phyloP scores from a whole-genome alignment of 2,113 vertebrate genomes.

The Hemibagrus wyckioides region DNA sequence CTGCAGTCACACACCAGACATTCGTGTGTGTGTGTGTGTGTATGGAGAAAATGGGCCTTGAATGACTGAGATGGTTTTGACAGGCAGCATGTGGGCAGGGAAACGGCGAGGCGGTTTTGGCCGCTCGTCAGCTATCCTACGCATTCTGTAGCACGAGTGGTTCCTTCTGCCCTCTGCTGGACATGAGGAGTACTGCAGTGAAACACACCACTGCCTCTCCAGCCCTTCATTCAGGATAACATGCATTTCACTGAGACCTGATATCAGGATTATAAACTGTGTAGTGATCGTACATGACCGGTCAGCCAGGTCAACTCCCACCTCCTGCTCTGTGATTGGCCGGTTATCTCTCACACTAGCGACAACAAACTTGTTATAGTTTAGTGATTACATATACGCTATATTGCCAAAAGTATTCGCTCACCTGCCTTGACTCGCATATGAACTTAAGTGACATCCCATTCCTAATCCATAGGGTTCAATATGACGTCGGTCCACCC shows the following conservation, averaged over 20 bases:
- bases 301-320: too few relatives aligned
- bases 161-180: constrained; percentile 52
- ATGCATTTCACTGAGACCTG: not conserved
- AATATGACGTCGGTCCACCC: too few relatives aligned
- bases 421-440: too few relatives aligned
- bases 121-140: constrained; percentile 55
- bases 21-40: not conserved
- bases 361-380: too few relatives aligned
- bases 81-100: constrained; percentile 46
- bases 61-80: constrained; percentile 62
- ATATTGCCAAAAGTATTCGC: too few relatives aligned
- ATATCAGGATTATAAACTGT: too few relatives aligned
- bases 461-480: too few relatives aligned
- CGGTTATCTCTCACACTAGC: too few relatives aligned
- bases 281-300: too few relatives aligned
- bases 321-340: not conserved
- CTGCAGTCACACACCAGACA: not conserved
- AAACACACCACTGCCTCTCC: not conserved
- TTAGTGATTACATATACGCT: not conserved
- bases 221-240: not conserved
- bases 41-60: constrained; percentile 33
- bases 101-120: constrained; percentile 42
- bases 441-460: too few relatives aligned
- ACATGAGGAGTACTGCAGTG: constrained; percentile 36
- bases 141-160: not conserved